A percentile compares a stretch with the other conserved stretches of the same genome.
These are phyloP conservation scores for Drosophila punjabiensis DNA, from an alignment of 1,140 invertebrate genomes.

Conservation along the genomic window DNA sequence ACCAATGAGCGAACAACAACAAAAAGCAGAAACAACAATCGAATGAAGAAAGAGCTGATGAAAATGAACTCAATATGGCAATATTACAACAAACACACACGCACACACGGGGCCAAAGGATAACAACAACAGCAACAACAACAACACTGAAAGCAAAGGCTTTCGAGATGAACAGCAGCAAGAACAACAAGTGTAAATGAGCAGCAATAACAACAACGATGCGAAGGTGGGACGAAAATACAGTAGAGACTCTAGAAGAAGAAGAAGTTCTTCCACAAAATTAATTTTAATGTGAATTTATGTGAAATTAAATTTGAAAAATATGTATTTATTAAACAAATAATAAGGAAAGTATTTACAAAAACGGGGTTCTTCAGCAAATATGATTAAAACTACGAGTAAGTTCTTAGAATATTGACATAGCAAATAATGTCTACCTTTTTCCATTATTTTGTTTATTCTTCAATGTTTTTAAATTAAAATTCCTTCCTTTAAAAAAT, in stretches of 20 bases:
- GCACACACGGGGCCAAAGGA: slow-evolving; percentile 26
- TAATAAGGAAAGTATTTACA: no score
- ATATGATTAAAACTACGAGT: no score
- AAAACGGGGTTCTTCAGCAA: no score
- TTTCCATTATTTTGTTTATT: no score
- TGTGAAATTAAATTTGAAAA: background rate
- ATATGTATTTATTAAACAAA: no score
- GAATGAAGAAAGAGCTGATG: slow-evolving; percentile 31
- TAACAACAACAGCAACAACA: slow-evolving; percentile 10
- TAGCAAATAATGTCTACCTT: no score
- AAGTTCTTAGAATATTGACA: no score
- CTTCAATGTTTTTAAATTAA: no score
- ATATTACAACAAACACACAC: slow-evolving; percentile 22
- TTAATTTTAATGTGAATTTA: background rate
- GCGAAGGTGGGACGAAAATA: background rate
- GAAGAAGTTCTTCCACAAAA: background rate
- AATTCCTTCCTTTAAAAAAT: no score
- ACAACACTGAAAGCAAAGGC: background rate
- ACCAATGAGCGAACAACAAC: slow-evolving; percentile 25
- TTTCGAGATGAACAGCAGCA: slow-evolving; percentile 25
- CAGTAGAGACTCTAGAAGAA: background rate
- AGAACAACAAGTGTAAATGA: slow-evolving; percentile 43
- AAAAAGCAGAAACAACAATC: slow-evolving; percentile 7
- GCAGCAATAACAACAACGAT: slow-evolving; percentile 21
- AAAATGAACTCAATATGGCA: slow-evolving; percentile 40